phyloP scores from a whole-genome alignment of 2,888 invertebrate species.

The Orgyia antiqua region DNA sequence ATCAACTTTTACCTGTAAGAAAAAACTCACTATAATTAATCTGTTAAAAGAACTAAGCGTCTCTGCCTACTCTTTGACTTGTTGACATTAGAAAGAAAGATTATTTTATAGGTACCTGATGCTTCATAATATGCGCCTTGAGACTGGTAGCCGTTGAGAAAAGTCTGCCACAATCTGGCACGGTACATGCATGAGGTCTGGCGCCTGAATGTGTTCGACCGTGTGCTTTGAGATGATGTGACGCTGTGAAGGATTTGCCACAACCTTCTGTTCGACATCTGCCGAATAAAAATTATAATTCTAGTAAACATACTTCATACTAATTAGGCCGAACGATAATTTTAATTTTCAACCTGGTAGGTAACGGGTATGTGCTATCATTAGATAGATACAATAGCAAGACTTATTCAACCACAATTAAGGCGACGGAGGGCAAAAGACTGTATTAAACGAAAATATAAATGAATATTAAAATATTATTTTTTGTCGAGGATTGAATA shows the following conservation, averaged over 20 bases:
- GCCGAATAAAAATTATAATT: constrained; percentile 9
- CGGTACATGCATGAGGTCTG: constrained; percentile 86
- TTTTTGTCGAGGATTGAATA: too few species aligned
- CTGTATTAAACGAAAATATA: too few species aligned
- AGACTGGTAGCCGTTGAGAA: constrained; percentile 92
- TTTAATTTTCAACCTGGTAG: too few species aligned
- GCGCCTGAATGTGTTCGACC: constrained; percentile 90
- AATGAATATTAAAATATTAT: too few species aligned
- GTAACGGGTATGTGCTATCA: too few species aligned
- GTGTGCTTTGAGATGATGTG: constrained; percentile 96
- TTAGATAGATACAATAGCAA: too few species aligned
- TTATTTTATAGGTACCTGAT: constrained; percentile 76
- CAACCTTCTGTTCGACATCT: constrained; percentile 91
- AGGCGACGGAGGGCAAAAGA: too few species aligned
- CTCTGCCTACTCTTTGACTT: neutral
- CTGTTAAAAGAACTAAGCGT: too few species aligned
- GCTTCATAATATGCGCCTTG: constrained; percentile 87
- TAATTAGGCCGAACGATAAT: neutral
- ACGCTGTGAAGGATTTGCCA: constrained; percentile 95
- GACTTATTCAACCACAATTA: too few species aligned
- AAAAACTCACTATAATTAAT: neutral
- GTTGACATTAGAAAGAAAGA: neutral
- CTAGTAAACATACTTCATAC: too few species aligned
- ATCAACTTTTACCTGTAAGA: constrained; percentile 45
- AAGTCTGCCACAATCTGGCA: constrained; percentile 83